Conservation (phyloP, 2,888 invertebrate species). For the Agrilus biguttatus region DNA sequence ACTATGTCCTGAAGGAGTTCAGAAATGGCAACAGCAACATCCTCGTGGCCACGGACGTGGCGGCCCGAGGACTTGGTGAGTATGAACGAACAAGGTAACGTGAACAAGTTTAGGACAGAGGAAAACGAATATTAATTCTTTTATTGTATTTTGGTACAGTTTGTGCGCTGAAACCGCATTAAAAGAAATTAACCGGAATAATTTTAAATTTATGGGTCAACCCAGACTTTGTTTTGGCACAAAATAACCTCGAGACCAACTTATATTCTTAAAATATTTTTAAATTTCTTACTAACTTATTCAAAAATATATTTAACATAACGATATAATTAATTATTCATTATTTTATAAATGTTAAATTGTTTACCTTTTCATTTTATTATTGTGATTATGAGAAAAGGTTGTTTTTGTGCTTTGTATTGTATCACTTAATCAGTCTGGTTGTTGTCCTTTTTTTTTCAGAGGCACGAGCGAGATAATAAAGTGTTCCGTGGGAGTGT, state of each 20-base stretch:
- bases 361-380: too few relatives aligned
- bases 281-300: too few relatives aligned
- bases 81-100: constrained; percentile 12
- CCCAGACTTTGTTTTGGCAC: too few relatives aligned
- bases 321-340: too few relatives aligned
- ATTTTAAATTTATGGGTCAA: too few relatives aligned
- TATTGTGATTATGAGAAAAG: constrained; percentile 6
- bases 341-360: too few relatives aligned
- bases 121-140: neutral
- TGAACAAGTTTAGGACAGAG: constrained; percentile 30
- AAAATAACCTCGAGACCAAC: too few relatives aligned
- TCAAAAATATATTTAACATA: too few relatives aligned
- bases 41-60: constrained; percentile 94
- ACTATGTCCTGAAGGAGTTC: constrained; percentile 83
- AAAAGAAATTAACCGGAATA: too few relatives aligned
- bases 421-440: constrained; percentile 31
- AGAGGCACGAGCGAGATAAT: constrained; percentile 73
- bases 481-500: constrained; percentile 32
- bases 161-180: too few relatives aligned
- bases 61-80: constrained; percentile 88
- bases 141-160: too few relatives aligned
- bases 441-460: constrained; percentile 46
- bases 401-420: neutral
- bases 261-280: too few relatives aligned
- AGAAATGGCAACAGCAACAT: constrained; percentile 76